Evolutionary conservation across 2,888 invertebrate species (phyloP), one percentile per base, ranked within the genome.

Genomic region (Napeogenes sylphis): DNA sequence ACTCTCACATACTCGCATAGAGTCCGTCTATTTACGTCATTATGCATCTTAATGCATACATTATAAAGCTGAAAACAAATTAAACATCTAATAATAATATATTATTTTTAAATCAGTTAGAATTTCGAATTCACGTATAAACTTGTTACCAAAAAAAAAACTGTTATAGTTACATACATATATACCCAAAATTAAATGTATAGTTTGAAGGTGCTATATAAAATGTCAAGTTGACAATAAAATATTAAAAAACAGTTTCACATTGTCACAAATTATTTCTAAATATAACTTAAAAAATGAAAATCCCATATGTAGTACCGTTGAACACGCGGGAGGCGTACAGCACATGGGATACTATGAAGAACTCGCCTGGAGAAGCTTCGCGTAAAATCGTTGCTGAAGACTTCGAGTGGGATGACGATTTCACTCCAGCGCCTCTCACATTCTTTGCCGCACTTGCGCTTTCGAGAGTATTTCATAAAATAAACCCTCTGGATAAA

Each of bases 401-500:
- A 67, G 77, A 91, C 67, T 90, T 91, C 61, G 84, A 86, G 67
- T 91, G 91, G 91, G 90, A 91, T 55, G 77, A 81, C 8, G 67
- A 73, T 6, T 38, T 80, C n/a, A 87, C 86, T 12, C 90, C 90
- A n/a, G 81, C 84, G 21, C 88, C 88, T 1, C 82, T 91, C 2
- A 81, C 83, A 2, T 85, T 78, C 70, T 82, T 71, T 53, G 86
- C 87, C 4, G 80, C 83, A 8, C 65, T 84, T 2, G 59, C 74
- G 12, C 73, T 91, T 1, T 86, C 90, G 0, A 83, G 70, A 64
- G 66, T 83, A 53, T 93, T 93, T 70, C 79, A 88, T 57, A 81
- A 83, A 61, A 76, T 91, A 59, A 92, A 92, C 56, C 83, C 93
- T n/a, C 80, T 93, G 2, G 75, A 91, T 13, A 82, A 80, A 61